A percentile compares a stretch with the other conserved stretches of the same genome.
Conservation (phyloP, 2,888 invertebrate species). For the Cheilosia vulpina region DNA sequence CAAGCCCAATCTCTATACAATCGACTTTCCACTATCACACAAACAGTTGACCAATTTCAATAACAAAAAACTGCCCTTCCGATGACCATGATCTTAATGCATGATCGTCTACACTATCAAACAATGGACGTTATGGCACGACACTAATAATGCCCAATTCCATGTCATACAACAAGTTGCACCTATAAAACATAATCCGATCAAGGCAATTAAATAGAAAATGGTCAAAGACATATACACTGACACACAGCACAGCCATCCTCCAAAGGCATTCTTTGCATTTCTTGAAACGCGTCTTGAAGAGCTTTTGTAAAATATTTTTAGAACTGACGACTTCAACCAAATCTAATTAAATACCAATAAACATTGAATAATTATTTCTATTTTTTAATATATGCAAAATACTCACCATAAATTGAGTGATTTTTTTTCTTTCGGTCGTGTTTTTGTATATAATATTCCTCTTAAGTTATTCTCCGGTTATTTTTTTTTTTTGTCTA, state of each 20-base stretch:
- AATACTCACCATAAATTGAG: conserved; percentile 75
- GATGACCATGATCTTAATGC: no score
- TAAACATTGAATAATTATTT: conserved; percentile 56
- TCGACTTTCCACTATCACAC: no score
- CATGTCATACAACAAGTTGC: conserved; percentile 6
- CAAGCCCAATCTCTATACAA: no score
- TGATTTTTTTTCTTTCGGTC: conserved; percentile 42
- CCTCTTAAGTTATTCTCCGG: conserved; percentile 14
- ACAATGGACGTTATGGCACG: background rate
- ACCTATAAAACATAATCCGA: conserved; percentile 1
- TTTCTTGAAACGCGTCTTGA: background rate
- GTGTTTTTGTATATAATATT: conserved; percentile 23
- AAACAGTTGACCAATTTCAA: no score
- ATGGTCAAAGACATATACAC: background rate
- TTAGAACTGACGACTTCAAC: conserved; percentile 42
- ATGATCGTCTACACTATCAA: background rate
- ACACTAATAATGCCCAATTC: background rate
- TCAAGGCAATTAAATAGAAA: background rate
- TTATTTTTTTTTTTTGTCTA: conserved; percentile 2
- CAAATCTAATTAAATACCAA: conserved; percentile 51
- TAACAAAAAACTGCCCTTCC: no score
- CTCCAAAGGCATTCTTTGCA: background rate
- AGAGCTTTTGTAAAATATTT: conserved; percentile 22
- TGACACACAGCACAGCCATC: background rate
- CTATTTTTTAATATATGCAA: conserved; percentile 52